Base-by-base conservation (phyloP, 2,888 invertebrate genomes). In the Noctua fimbriata region DNA sequence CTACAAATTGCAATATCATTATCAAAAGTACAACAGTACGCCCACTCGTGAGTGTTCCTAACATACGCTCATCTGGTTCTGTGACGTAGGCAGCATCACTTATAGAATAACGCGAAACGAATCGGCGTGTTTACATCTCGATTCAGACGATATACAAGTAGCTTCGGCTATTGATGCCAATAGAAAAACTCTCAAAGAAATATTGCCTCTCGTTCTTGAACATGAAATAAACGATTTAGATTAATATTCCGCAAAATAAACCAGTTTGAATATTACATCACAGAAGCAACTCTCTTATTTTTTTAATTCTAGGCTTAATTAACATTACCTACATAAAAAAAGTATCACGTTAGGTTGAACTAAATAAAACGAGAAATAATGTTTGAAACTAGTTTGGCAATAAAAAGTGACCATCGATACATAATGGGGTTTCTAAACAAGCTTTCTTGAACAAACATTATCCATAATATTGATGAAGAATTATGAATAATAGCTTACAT, bases 11-110 rank as follows among this genome's bases (percentile, higher is more conserved):
- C 60, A 71, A 55, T 72, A 74, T 69, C 81, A 85, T 60, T 81
- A 85, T 72, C 78, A 74, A 81, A 76, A 81, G 70, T 73, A 77
- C 76, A 73, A 73, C 52, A 63, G 28, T 52, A 47, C 71, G 73
- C 74, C 76, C 67, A 81, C 81, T 7, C 28, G 18, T 12, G 60
- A 73, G 36, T 70, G 71, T 74, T 77, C 18, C 66, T 28, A 41
- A 73, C 66, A 73, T n/a, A 74, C 41, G 73, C 55, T 80, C 76
- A 55, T 73, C 81, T 69, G 71, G 16, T 47, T 18, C 6, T 14
- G 77, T 84, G 82, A 84, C 82, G 84, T 73, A 47, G 55, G 16
- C 47, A 21, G 63, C 52, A 78, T 77, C 47, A 85, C 78, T 78
- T 75, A 74, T 69, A 82, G 85, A 72, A 75, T 78, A 73, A 78